Base-by-base conservation (phyloP, 2,888 invertebrate genomes). In the Tribolium freemani region DNA sequence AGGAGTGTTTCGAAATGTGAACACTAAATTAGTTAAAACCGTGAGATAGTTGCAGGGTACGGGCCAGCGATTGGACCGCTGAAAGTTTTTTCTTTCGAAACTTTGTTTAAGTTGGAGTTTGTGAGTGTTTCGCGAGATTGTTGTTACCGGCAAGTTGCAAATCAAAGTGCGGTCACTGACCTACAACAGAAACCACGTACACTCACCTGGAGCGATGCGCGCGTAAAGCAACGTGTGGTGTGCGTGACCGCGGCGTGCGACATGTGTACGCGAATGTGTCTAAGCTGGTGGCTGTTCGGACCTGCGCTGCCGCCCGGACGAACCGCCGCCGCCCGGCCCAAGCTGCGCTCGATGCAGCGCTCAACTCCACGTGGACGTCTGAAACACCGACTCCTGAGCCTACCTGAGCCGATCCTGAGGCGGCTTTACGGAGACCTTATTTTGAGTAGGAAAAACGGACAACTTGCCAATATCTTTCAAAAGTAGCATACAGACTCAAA, bases 231-330 rank as follows among this genome's bases (percentile, higher is more conserved):
- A 80, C 82, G 88, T 64, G 89, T 88, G 68, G 78, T 78, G 81
- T 88, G 88, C 74, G 87, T 87, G 71, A 88, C 88, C 73, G 88
- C 88, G 77, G 88, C 88, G 85, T 88, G 88, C 79, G 82, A 80
- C 87, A 90, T 72, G 87, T 90, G 82, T 89, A 90, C 79, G 85
- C 88, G 75, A 87, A 89, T 75, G 87, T 89, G 74, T 89, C 89
- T 50, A n/a, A 87, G 75, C 75, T 89, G 58, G 86, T 78, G 87
- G 85, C 50, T 87, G 53, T 76, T 70, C 77, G 78, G 78, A 78
- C 78, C 79, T 79, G 81, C 81, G 77, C 77, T 88, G 63, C 86
- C 50, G 87, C 87, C 60, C 76, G 76, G 72, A 64, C 78, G 78
- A 76, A 77, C 76, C 70, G 64, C 78, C 76, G 71, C 73, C 78